Evolutionary conservation across 2,797 vertebrate species (phyloP).

Genomic region (Sternarchorhynchus goeldii): DNA sequence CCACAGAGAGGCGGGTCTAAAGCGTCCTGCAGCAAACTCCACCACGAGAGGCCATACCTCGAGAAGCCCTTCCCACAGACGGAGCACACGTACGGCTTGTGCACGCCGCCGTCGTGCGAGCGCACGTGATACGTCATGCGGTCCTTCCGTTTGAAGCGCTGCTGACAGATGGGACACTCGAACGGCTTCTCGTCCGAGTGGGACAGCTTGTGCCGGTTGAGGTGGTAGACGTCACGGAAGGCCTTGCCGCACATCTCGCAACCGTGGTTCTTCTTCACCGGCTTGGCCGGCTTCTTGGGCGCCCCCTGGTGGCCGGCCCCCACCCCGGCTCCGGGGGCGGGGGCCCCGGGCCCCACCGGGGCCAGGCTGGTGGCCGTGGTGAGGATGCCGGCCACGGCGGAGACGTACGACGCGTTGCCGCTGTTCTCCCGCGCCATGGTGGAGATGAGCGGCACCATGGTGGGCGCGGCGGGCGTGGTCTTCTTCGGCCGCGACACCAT

Average conservation of each 20-base stretch:
- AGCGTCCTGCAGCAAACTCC: background rate
- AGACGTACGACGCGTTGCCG: constrained; percentile 87
- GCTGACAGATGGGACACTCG: constrained; percentile 98
- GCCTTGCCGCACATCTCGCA: constrained; percentile 99
- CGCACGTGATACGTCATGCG: constrained; percentile 99
- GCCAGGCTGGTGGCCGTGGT: constrained; percentile 93
- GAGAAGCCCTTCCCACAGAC: constrained; percentile 99
- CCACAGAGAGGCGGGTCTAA: no score
- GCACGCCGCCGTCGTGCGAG: constrained; percentile 96
- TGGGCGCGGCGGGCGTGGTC: constrained; percentile 79
- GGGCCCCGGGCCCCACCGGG: constrained; percentile 77
- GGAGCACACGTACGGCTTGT: constrained; percentile 97
- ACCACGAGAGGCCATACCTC: constrained; percentile 76
- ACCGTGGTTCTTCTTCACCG: constrained; percentile 98
- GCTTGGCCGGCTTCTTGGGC: constrained; percentile 94
- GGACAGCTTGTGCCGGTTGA: constrained; percentile 98
- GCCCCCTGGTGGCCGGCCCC: constrained; percentile 72
- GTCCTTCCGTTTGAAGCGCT: constrained; percentile 99
- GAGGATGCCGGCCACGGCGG: constrained; percentile 92
- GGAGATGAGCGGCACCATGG: constrained; percentile 95
- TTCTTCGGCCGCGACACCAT: constrained; percentile 98
- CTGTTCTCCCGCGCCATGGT: constrained; percentile 90
- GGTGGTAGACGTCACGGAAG: constrained; percentile 97
- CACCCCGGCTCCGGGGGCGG: constrained; percentile 47
- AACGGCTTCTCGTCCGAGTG: constrained; percentile 99